Base-by-base conservation (phyloP, 2,888 invertebrate genomes). In the Pachycephus smyrnensis region DNA sequence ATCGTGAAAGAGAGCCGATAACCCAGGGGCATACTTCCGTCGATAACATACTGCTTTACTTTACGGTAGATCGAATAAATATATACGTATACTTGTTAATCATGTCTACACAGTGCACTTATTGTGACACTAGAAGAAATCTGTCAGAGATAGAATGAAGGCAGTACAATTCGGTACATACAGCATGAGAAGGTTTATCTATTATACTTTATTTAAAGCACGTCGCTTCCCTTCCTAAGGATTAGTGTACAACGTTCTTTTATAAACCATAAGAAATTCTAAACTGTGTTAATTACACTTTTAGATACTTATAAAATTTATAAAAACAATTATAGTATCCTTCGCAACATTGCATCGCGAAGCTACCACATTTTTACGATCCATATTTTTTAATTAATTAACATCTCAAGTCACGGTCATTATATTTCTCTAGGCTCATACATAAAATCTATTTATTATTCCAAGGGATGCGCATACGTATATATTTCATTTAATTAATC, bases 1-100 rank as follows among this genome's bases (percentile, higher is more conserved):
- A 69, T 31, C 73, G 69, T 33, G 55, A 68, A 31, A 68, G 55
- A 76, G 78, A 80, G 55, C 79, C 68, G 85, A 86, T 86, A 85
- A 86, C 82, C 84, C 81, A n/a, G 71, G 55, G 75, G 68, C 76
- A 76, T 73, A 76, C 80, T 81, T 81, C 80, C 83, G 76, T 36
- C 73, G 85, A 85, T 85, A 86, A 69, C 74, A 76, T 55, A 55
- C 55, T 55, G 23, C 23, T 55, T 23, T 55, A 55, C 55, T 55
- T 1, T 9, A 55, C 23, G 55, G 55, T 55, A 9, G 55, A 55
- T 55, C 23, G 23, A 55, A 6, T 55, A 55, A 55, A 55, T 55
- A 55, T 55, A 55, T 23, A 55, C 23, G 6, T 55, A 23, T 55
- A 55, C 55, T 55, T 6, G 0, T 55, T 55, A 55, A 6, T 55